phyloP scores from a whole-genome alignment of 2,888 invertebrate species.

The Mantis religiosa region DNA sequence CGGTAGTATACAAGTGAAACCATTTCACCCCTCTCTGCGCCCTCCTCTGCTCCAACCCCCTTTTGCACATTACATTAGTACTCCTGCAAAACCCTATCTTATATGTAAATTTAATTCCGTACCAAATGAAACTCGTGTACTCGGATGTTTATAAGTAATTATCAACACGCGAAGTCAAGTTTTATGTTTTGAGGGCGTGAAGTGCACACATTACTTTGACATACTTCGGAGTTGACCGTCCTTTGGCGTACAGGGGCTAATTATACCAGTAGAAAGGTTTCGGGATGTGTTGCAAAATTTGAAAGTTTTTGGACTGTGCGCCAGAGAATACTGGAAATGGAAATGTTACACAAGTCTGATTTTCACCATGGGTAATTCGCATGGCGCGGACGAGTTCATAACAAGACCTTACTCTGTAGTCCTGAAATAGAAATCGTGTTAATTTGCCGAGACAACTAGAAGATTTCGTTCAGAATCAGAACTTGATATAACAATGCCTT shows the following conservation, averaged over 20 bases:
- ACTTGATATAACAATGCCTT: neutral
- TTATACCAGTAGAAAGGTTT: neutral
- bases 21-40: constrained; percentile 7
- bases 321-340: neutral
- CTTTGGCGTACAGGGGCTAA: neutral
- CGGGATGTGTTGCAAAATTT: neutral
- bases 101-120: constrained; percentile 42
- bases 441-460: neutral
- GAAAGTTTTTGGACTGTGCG: neutral
- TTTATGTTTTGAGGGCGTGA: constrained; percentile 3
- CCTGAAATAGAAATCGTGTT: neutral
- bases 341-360: neutral
- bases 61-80: constrained; percentile 19
- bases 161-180: constrained; percentile 5
- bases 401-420: neutral
- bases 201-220: constrained; percentile 8
- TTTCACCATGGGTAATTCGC: neutral
- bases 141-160: constrained; percentile 30
- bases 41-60: neutral
- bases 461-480: neutral
- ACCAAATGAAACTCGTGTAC: constrained; percentile 29
- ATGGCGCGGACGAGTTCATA: neutral
- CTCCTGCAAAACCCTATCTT: constrained; percentile 36
- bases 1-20: constrained; percentile 23
- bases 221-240: neutral